Evolutionary conservation across 1,140 invertebrate genomes (phyloP).

Genomic region (Drosophila novamexicana): DNA sequence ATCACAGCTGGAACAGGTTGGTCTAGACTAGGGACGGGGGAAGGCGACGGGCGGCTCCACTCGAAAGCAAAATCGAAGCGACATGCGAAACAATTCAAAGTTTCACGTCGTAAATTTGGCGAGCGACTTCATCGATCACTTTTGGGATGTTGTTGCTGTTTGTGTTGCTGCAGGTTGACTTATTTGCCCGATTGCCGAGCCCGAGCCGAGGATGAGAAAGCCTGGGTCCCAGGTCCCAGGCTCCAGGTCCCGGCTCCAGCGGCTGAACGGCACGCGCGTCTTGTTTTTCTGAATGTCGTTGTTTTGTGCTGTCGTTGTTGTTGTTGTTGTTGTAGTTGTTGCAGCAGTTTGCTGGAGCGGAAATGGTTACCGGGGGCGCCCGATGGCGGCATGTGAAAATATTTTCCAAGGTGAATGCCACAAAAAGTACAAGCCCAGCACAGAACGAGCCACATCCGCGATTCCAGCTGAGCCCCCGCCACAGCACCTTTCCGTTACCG

Average conservation of each 20-base stretch:
- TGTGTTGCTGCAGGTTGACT: slow-evolving; percentile 66
- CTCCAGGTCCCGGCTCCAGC: slow-evolving; percentile 36
- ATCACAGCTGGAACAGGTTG: slow-evolving; percentile 3
- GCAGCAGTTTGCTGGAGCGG: slow-evolving; percentile 64
- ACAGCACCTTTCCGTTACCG: slow-evolving; percentile 21
- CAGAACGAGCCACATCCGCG: slow-evolving; percentile 52
- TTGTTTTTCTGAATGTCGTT: slow-evolving; percentile 56
- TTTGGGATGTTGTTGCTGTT: slow-evolving; percentile 52
- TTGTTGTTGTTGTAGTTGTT: slow-evolving; percentile 50
- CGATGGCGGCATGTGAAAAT: slow-evolving; percentile 71
- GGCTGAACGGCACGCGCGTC: slow-evolving; percentile 72
- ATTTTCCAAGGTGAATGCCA: slow-evolving; percentile 79
- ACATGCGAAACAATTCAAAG: slow-evolving; percentile 83
- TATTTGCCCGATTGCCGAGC: slow-evolving; percentile 66
- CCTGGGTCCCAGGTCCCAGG: slow-evolving; percentile 32
- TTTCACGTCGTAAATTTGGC: slow-evolving; percentile 83
- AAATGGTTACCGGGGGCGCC: slow-evolving; percentile 61
- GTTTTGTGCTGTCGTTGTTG: slow-evolving; percentile 18
- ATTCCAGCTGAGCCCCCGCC: slow-evolving; percentile 61
- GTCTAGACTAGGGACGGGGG: background rate
- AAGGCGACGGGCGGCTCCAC: slow-evolving; percentile 4
- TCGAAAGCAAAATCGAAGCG: slow-evolving; percentile 76
- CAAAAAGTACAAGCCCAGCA: slow-evolving; percentile 45
- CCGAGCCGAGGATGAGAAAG: slow-evolving; percentile 29
- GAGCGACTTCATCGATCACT: slow-evolving; percentile 83